These are phyloP conservation scores for Chloroclysta siterata DNA, from an alignment of 2,888 invertebrate genomes.

Conservation along the genomic window DNA sequence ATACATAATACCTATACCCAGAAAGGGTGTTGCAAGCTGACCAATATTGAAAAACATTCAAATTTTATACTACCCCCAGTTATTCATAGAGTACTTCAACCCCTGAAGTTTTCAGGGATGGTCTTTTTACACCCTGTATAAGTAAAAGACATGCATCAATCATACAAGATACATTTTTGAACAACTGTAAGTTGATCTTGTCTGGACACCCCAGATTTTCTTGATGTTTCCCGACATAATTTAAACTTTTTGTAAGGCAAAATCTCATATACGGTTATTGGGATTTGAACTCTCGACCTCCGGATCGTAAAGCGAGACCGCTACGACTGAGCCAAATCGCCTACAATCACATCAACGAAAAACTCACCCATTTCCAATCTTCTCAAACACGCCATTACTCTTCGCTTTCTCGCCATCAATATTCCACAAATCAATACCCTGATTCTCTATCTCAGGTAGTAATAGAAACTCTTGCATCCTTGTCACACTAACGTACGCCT, in stretches of 20 bases:
- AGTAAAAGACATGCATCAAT: too few relatives aligned
- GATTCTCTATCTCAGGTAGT: conserved; percentile 67
- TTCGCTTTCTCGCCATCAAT: conserved; percentile 64
- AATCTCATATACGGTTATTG: not conserved
- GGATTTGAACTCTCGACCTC: not conserved
- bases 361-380: conserved; percentile 77
- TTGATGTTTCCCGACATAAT: not conserved
- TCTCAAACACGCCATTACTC: conserved; percentile 69
- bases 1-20: too few relatives aligned
- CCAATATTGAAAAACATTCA: too few relatives aligned
- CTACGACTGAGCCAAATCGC: not conserved
- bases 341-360: not conserved
- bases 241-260: not conserved
- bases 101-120: too few relatives aligned
- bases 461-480: conserved; percentile 88
- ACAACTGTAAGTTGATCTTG: too few relatives aligned
- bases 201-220: too few relatives aligned
- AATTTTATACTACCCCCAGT: too few relatives aligned
- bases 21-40: too few relatives aligned
- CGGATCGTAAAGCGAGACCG: not conserved
- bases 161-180: too few relatives aligned
- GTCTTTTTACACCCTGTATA: too few relatives aligned
- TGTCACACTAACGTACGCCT: conserved; percentile 89
- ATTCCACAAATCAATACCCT: conserved; percentile 64
- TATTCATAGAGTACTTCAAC: too few relatives aligned